A percentile compares a stretch with the other conserved stretches of the same genome.
Conservation (phyloP, 2,113 vertebrate genomes). For the Panurus biarmicus region DNA sequence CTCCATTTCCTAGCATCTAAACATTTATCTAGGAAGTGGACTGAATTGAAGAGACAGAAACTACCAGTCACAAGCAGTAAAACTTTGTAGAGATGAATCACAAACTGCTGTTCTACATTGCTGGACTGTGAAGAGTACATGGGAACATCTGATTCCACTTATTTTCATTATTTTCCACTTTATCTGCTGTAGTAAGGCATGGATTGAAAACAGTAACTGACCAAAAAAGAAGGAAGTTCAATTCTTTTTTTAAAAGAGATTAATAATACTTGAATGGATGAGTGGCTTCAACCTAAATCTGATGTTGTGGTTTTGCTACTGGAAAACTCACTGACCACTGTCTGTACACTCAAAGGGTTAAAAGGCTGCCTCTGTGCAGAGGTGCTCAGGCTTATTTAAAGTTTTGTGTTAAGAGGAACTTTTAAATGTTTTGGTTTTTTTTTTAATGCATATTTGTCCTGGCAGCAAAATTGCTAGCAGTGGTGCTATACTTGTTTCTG, state of each 20-base stretch:
- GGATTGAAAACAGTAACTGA: not conserved
- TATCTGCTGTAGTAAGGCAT: not conserved
- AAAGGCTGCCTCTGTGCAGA: not conserved
- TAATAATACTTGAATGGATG: not conserved
- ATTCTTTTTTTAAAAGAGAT: not conserved
- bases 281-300: not conserved
- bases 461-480: not conserved
- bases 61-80: not conserved
- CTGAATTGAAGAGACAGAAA: not conserved
- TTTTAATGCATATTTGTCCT: not conserved
- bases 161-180: not conserved
- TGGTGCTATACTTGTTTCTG: not conserved
- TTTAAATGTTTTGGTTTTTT: not conserved
- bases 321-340: not conserved
- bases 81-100: not conserved
- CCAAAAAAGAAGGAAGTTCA: not conserved
- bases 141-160: not conserved
- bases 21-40: not conserved
- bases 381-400: not conserved
- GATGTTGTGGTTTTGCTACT: not conserved
- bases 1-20: not conserved
- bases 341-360: not conserved
- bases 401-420: not conserved
- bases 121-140: not conserved
- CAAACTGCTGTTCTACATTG: not conserved